These are phyloP conservation scores for Pegea sp. DNA, from an alignment of 23 tunicate species.

Conservation along the genomic window DNA sequence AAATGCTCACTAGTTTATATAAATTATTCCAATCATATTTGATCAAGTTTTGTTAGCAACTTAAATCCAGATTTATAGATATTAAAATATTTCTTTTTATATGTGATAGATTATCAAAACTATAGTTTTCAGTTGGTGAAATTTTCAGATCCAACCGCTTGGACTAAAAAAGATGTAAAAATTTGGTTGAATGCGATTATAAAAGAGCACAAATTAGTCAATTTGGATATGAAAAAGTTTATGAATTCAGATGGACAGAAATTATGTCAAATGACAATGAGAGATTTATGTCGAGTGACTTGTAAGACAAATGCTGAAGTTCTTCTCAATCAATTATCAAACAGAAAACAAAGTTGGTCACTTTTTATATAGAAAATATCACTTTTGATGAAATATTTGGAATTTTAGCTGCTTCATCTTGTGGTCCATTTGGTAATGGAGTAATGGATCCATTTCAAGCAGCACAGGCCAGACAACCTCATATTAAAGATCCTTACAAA, in stretches of 20 bases:
- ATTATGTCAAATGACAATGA: slow-evolving; percentile 93
- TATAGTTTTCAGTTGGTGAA: not conserved
- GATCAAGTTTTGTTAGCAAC: not conserved
- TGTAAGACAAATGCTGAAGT: slow-evolving; percentile 50
- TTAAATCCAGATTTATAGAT: not conserved
- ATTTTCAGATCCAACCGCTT: slow-evolving; percentile 46
- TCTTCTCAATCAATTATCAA: slow-evolving; percentile 33
- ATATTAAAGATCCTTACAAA: slow-evolving; percentile 86
- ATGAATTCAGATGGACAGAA: slow-evolving; percentile 71
- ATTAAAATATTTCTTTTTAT: too few relatives aligned
- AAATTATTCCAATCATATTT: too few relatives aligned
- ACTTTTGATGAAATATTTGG: not conserved
- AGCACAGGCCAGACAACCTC: slow-evolving; percentile 75
- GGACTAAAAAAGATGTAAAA: slow-evolving; percentile 59
- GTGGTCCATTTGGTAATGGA: slow-evolving; percentile 30
- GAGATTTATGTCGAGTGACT: slow-evolving; percentile 69
- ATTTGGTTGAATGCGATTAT: slow-evolving; percentile 47
- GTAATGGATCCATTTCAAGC: slow-evolving; percentile 82
- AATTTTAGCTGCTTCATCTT: not conserved
- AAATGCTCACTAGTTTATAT: too few relatives aligned
- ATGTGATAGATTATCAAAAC: not conserved
- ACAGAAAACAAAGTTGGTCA: slow-evolving; percentile 42
- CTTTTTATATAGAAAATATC: not conserved
- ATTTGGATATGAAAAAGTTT: slow-evolving; percentile 68
- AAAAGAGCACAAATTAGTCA: slow-evolving; percentile 36